These are phyloP conservation scores for Rhamnusium bicolor DNA, from an alignment of 2,888 invertebrate species.

Conservation along the genomic window DNA sequence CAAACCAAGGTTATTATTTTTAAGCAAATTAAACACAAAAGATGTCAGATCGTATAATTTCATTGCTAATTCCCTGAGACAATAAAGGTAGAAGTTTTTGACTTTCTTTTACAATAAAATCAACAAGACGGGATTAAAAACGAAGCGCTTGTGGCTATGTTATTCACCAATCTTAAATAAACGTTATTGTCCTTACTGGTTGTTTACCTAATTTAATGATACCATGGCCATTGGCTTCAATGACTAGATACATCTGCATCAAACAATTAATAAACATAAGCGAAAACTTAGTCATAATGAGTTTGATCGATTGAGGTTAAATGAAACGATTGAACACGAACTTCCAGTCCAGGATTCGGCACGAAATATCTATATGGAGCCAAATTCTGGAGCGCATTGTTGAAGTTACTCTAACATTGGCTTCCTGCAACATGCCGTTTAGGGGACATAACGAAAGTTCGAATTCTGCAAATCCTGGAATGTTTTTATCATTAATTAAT, in stretches of 20 bases:
- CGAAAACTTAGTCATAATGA: not conserved
- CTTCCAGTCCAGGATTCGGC: not conserved
- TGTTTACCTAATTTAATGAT: not conserved
- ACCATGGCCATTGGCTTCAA: not conserved
- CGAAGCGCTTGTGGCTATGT: no score
- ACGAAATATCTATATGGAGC: not conserved
- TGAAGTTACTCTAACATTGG: not conserved
- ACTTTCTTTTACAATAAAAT: not conserved
- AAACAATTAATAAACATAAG: not conserved
- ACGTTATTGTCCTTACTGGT: not conserved
- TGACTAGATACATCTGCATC: not conserved
- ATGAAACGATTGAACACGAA: not conserved
- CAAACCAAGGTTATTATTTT: no score
- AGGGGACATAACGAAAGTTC: conserved; percentile 25
- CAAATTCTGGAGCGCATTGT: not conserved
- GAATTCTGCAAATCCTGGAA: conserved; percentile 8
- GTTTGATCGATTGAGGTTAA: not conserved
- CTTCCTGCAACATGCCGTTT: not conserved
- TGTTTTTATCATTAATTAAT: not conserved
- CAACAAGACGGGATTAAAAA: not conserved
- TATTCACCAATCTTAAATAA: no score
- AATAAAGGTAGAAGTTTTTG: not conserved
- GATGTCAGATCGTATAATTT: no score
- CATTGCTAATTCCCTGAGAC: not conserved
- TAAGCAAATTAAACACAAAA: no score